Evolutionary conservation across 2,113 vertebrate species (phyloP), one percentile per base, ranked within the genome.

Genomic region (Hucho hucho): DNA sequence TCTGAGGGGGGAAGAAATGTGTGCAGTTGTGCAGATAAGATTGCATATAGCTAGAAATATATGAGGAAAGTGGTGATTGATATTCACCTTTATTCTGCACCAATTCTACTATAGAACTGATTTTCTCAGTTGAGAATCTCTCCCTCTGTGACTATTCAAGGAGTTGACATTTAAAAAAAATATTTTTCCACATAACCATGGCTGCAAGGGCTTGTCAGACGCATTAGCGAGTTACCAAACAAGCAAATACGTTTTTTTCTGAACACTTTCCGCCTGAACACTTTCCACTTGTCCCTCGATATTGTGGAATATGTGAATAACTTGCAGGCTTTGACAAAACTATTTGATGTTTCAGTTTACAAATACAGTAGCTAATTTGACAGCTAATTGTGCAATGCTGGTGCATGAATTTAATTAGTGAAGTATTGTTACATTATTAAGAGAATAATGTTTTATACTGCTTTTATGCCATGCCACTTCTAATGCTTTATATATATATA

Each of bases 121-220:
- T 53, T 65, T 28, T 28, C 6, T 4, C 25, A 65, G 64, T 65
- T 4, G 26, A 65, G 25, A 65, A 25, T 28, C 25, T 11, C 53
- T 63, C 47, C 29, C 22, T 25, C 26, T 28, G 46, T 68, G 66
- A 69, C 47, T 59, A 49, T 59, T 43, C 68, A 72, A 75, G 72
- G 13, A 70, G 72, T 82, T 80, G 76, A 77, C 65, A 64, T 81
- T 75, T 72, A 63, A 64, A 28, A 70, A n/a, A 65, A 68, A 73
- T 12, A 61, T 47, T 70, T 61, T 46, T 59, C 64, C 69, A 49
- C 46, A 75, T 25, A 28, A 7, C 26, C 20, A 20, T 58, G 24
- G 79, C 72, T n/a, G 0, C n/a, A 20, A 68, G 75, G 5, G 68
- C 72, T 47, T 32, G 69, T 79, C 70, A 69, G 69, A 75, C 80